Conservation (phyloP, 2,113 vertebrate genomes). For the Corvus hawaiiensis region DNA sequence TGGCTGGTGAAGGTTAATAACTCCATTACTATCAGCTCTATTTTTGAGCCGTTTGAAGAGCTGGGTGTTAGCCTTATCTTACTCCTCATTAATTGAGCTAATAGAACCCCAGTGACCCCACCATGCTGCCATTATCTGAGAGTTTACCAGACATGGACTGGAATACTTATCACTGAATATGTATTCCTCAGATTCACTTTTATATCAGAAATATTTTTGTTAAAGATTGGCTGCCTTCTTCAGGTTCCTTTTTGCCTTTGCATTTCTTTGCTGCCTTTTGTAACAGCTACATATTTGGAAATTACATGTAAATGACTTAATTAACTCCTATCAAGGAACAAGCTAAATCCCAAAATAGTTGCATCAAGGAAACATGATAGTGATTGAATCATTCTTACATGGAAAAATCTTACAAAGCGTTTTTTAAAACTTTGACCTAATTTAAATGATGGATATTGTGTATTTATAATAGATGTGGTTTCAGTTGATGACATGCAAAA, state of each 20-base stretch:
- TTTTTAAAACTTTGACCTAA: slow-evolving; percentile 36
- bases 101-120: slow-evolving; percentile 87
- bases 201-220: slow-evolving; percentile 5
- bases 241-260: background rate
- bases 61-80: slow-evolving; percentile 88
- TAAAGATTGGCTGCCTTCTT: background rate
- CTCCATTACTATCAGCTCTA: slow-evolving; percentile 95
- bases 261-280: background rate
- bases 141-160: slow-evolving; percentile 80
- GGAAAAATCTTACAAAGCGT: slow-evolving; percentile 18
- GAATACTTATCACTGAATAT: slow-evolving; percentile 81
- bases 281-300: background rate
- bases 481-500: background rate
- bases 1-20: slow-evolving; percentile 94
- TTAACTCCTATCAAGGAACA: slow-evolving; percentile 54
- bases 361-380: slow-evolving; percentile 12
- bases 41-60: slow-evolving; percentile 84
- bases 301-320: slow-evolving; percentile 57
- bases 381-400: slow-evolving; percentile 15
- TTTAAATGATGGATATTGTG: background rate
- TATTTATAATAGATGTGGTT: background rate
- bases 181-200: slow-evolving; percentile 6
- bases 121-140: slow-evolving; percentile 73
- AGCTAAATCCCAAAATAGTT: slow-evolving; percentile 43
- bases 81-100: slow-evolving; percentile 98